Conservation (phyloP, 2,113 vertebrate species). For the Nycticorax nycticorax region DNA sequence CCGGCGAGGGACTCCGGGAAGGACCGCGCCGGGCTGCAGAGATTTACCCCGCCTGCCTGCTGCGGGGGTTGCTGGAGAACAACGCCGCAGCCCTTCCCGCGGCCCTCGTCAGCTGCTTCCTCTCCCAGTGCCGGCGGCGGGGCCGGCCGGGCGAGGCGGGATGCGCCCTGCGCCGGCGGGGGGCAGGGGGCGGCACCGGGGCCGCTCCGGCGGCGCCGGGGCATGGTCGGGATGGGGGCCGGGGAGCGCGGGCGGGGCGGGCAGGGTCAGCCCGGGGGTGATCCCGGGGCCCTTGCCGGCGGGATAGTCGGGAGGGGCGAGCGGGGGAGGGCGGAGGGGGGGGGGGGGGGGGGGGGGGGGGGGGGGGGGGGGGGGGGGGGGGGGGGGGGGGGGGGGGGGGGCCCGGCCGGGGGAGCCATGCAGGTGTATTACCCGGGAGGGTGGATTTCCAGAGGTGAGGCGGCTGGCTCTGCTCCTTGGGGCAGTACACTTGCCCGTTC, state of each 20-base stretch:
- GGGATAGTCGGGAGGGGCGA: neutral
- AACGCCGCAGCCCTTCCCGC: neutral
- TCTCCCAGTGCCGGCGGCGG: neutral
- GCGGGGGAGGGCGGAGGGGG: too few relatives aligned
- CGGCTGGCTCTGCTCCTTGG: constrained; percentile 93
- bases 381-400: neutral
- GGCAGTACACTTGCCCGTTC: constrained; percentile 97
- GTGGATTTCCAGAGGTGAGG: constrained; percentile 94
- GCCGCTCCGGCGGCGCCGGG: neutral
- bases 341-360: neutral
- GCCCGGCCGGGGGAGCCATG: constrained; percentile 15
- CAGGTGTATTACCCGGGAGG: constrained; percentile 87
- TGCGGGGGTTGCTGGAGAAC: neutral
- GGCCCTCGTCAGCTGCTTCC: constrained; percentile 31
- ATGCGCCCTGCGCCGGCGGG: constrained; percentile 25
- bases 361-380: neutral
- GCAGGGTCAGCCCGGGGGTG: neutral
- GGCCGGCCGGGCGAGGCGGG: constrained; percentile 2
- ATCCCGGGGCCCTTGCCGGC: neutral
- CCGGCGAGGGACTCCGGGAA: neutral
- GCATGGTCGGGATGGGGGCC: neutral
- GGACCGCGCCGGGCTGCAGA: neutral
- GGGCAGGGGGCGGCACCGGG: constrained; percentile 39
- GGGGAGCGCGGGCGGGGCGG: neutral
- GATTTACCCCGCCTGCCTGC: neutral